A percentile compares a stretch with the other conserved stretches of the same genome.
These are phyloP conservation scores for Drosophila teissieri DNA, from an alignment of 1,140 invertebrate genomes.

Conservation along the genomic window DNA sequence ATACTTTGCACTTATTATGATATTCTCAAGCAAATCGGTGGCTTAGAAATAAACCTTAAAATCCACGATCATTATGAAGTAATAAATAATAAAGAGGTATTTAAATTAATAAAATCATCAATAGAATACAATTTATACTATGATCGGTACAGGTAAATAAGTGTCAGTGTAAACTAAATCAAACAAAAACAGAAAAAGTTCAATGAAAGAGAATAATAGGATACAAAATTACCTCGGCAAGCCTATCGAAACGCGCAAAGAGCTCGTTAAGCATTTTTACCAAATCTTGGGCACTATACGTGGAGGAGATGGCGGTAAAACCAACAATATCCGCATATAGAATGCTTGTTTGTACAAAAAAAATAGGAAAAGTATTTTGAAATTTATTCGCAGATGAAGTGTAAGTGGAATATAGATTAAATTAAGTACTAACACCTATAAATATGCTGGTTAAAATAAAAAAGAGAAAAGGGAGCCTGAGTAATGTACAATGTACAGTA, in stretches of 20 bases:
- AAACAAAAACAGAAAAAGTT: no score
- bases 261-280: constrained; percentile 97
- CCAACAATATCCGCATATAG: constrained; percentile 96
- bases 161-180: no score
- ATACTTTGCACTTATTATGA: no score
- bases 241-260: constrained; percentile 96
- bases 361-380: constrained; percentile 1
- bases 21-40: no score
- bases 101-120: no score
- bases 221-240: constrained; percentile 90
- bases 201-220: no score
- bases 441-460: constrained; percentile 6
- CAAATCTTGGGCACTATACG: constrained; percentile 95
- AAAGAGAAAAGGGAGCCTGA: neutral
- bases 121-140: no score
- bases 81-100: no score
- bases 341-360: constrained; percentile 86
- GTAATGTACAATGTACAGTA: neutral
- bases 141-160: no score
- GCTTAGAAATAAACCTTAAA: no score
- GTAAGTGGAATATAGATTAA: constrained; percentile 9
- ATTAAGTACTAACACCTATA: constrained; percentile 33
- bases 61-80: no score
- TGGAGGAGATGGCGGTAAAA: constrained; percentile 97
- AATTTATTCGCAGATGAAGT: constrained; percentile 37